phyloP scores from a whole-genome alignment of 1,140 invertebrate genomes.

The Orussus abietinus region DNA sequence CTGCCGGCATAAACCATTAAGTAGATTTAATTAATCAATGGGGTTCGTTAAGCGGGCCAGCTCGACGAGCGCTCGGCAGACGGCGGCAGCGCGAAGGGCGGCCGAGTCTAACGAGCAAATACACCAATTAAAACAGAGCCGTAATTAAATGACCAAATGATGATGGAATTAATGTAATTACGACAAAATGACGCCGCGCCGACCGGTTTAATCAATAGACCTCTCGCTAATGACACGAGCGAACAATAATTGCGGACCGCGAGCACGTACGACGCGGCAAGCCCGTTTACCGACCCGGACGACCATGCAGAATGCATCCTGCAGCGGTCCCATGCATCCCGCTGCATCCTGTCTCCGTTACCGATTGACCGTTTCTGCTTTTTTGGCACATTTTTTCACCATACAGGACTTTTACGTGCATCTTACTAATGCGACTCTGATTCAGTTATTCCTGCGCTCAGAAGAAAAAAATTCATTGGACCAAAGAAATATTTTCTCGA shows the following conservation, averaged over 20 bases:
- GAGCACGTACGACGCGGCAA: slow-evolving; percentile 7
- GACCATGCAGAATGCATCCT: no score
- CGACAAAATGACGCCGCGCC: slow-evolving; percentile 23
- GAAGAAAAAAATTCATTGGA: no score
- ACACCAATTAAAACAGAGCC: slow-evolving; percentile 33
- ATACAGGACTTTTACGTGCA: no score
- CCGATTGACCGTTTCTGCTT: no score
- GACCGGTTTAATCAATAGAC: slow-evolving; percentile 29
- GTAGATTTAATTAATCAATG: slow-evolving; percentile 27
- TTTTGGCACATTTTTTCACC: no score
- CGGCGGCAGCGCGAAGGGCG: slow-evolving; percentile 5
- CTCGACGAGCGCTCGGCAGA: neutral
- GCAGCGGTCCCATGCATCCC: no score
- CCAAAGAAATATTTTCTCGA: no score
- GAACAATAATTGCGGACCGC: slow-evolving; percentile 23
- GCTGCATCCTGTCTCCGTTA: no score
- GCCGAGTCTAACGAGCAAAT: slow-evolving; percentile 27
- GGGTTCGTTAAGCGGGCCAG: slow-evolving; percentile 17
- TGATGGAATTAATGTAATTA: slow-evolving; percentile 33
- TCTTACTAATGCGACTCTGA: no score
- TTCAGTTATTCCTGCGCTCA: no score
- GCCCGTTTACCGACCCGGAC: no score
- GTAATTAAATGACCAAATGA: slow-evolving; percentile 35
- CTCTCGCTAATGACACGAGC: slow-evolving; percentile 27
- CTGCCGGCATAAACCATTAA: no score